Evolutionary conservation across 2,888 invertebrate genomes (phyloP), one percentile per base, ranked within the genome.

Genomic region (Mesochorus sp.): DNA sequence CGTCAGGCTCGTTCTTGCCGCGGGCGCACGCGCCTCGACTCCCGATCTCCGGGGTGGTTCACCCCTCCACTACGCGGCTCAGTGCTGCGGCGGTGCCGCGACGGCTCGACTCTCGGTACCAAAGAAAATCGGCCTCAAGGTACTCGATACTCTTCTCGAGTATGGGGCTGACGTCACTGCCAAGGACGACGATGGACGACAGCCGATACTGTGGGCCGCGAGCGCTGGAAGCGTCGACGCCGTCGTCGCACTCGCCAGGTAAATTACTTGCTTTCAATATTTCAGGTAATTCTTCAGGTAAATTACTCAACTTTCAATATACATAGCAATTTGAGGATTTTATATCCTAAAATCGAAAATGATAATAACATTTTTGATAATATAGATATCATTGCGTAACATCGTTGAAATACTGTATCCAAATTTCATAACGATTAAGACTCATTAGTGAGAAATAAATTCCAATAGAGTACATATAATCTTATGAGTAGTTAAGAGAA

Each of bases 191-290:
- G 99, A 99, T 88, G 97, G 97, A 0, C 93, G 99, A 5, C 97
- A 98, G 85, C 99, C 99, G 0, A 92, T 99, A 64, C 92, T 99
- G 8, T 99, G 99, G 99, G 99, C 99, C 0, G 98, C 99, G 0
- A 98, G 98, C 82, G 97, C 99, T 19, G 99, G 99, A 3, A 98
- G 97, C 39, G 95, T 96, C 0, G 97, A 98, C 82, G 99, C 98
- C 0, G 95, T 99, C 70, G 92, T 97, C 55, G 95, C 97, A 0
- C 92, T 99, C 73, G 95, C 98, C 12, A 96, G 97, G 88, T 90
- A 81, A 47, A 39, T 51, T 12, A 14, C 31, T 51, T 1, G 21
- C 4, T 26, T 39, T n/a, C n/a, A n/a, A n/a, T n/a, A n/a, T n/a
- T n/a, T n/a, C n/a, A n/a, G n/a, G n/a, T n/a, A n/a, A n/a, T n/a